Conservation (phyloP, 1,140 invertebrate species). For the Chrysoperla carnea region DNA sequence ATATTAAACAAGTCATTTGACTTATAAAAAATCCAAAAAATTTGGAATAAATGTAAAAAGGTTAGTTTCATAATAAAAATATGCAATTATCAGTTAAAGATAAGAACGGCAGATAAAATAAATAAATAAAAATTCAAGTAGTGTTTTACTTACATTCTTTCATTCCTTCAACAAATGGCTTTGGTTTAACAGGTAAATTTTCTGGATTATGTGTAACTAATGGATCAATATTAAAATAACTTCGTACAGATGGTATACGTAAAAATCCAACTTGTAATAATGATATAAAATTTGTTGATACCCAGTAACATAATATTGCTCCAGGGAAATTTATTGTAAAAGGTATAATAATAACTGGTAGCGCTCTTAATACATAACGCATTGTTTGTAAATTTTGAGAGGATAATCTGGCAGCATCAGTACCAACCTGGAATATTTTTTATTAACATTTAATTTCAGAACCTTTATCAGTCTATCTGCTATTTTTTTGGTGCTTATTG, state of each 20-base stretch:
- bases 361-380: conserved; percentile 50
- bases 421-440: conserved; percentile 38
- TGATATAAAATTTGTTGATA: conserved; percentile 75
- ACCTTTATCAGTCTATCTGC: too few species aligned
- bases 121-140: too few species aligned
- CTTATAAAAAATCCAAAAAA: too few species aligned
- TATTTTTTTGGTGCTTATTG: too few species aligned
- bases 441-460: too few species aligned
- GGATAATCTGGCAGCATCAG: conserved; percentile 48
- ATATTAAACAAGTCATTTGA: too few species aligned
- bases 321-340: conserved; percentile 79
- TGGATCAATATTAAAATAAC: conserved; percentile 62
- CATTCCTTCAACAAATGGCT: conserved; percentile 60
- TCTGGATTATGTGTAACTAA: conserved; percentile 34
- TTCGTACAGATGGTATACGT: conserved; percentile 51
- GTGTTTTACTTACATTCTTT: conserved; percentile 53
- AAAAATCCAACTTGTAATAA: conserved; percentile 65
- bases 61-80: too few species aligned
- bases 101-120: too few species aligned
- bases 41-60: too few species aligned
- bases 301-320: conserved; percentile 83
- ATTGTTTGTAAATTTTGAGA: conserved; percentile 44
- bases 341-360: conserved; percentile 71
- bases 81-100: too few species aligned
- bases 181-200: conserved; percentile 42